phyloP scores from a whole-genome alignment of 2,888 invertebrate species.

The Morinoia aosen region DNA sequence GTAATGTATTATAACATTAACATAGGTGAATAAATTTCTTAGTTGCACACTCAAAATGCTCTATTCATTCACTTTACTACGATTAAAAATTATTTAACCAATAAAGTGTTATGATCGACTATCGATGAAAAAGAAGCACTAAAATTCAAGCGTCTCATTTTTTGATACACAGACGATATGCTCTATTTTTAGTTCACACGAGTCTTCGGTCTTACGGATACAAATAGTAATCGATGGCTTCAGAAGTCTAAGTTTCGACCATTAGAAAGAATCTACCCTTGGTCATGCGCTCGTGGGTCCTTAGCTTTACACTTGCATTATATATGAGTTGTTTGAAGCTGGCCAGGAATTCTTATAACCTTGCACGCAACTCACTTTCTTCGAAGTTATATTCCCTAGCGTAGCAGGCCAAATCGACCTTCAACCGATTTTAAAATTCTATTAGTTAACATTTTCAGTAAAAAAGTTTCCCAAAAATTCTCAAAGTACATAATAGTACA shows the following conservation, averaged over 20 bases:
- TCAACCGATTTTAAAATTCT: neutral
- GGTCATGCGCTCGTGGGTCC: neutral
- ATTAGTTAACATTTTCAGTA: neutral
- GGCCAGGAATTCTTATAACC: neutral
- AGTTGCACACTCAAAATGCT: too few relatives aligned
- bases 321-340: neutral
- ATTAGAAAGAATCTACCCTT: neutral
- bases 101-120: too few relatives aligned
- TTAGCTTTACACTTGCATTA: neutral
- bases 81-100: too few relatives aligned
- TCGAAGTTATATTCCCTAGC: too few relatives aligned
- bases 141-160: neutral
- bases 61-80: too few relatives aligned
- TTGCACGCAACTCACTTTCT: neutral
- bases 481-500: too few relatives aligned
- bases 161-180: neutral
- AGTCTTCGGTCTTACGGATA: neutral
- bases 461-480: neutral
- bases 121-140: neutral
- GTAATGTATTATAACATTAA: neutral
- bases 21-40: too few relatives aligned
- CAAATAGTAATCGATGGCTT: neutral
- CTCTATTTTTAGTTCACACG: neutral
- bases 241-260: neutral
- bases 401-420: neutral